Conservation (phyloP, 2,113 vertebrate species). For the Dendropsophus ebraccatus region DNA sequence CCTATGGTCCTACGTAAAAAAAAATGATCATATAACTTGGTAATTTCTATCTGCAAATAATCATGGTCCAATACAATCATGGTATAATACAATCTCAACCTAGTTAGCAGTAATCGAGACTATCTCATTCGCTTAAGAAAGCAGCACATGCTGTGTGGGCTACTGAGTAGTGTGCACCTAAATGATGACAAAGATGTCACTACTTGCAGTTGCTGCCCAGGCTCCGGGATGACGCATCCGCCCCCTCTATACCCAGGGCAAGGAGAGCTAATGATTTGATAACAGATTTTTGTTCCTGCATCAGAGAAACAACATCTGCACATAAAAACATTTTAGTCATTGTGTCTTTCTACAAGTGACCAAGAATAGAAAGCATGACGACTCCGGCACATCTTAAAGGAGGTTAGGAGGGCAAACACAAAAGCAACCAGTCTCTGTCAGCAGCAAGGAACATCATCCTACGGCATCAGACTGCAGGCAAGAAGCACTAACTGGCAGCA, state of each 20-base stretch:
- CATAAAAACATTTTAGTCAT: slow-evolving; percentile 55
- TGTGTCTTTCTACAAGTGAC: slow-evolving; percentile 45
- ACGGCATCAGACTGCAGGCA: neutral
- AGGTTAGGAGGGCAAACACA: slow-evolving; percentile 39
- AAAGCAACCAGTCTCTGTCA: neutral
- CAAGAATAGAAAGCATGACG: slow-evolving; percentile 51
- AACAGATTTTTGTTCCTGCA: slow-evolving; percentile 58
- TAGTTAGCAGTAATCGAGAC: slow-evolving; percentile 1
- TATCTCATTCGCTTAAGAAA: slow-evolving; percentile 24
- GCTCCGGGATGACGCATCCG: slow-evolving; percentile 44
- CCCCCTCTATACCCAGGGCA: slow-evolving; percentile 57
- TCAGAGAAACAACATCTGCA: slow-evolving; percentile 59
- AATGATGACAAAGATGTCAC: slow-evolving; percentile 57
- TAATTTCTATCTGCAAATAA: slow-evolving; percentile 19
- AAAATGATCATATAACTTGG: no score
- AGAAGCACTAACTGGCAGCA: neutral
- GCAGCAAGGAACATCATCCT: neutral
- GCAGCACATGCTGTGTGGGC: slow-evolving; percentile 52
- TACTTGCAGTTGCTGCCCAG: slow-evolving; percentile 38
- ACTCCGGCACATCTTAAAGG: slow-evolving; percentile 4
- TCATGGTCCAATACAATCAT: neutral
- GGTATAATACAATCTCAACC: slow-evolving; percentile 5
- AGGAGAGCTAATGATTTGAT: slow-evolving; percentile 56
- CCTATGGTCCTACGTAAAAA: no score
- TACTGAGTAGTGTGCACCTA: slow-evolving; percentile 21